Evolutionary conservation across 2,888 invertebrate genomes (phyloP).

Genomic region (Sphaerolaimus hirsutus): DNA sequence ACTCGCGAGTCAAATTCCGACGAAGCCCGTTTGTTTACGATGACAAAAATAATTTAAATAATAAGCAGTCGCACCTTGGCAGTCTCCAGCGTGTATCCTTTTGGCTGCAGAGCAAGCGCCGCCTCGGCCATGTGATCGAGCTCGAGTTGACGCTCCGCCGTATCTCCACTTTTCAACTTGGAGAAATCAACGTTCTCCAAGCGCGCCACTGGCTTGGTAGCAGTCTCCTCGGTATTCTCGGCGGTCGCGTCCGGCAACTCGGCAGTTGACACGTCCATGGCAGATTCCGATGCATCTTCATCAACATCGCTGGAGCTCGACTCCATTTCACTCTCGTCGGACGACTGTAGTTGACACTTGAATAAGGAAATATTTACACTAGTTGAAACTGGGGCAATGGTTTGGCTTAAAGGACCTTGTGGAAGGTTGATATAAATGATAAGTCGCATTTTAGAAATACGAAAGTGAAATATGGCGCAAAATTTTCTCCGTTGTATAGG

Average conservation of each 20-base stretch:
- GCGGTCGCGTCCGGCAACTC: conserved; percentile 10
- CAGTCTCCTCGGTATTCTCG: conserved; percentile 12
- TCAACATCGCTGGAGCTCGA: conserved; percentile 31
- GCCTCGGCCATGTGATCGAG: conserved; percentile 48
- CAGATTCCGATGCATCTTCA: conserved; percentile 36
- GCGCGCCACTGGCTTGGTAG: not conserved
- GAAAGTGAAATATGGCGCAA: too few species aligned
- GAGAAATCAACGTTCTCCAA: conserved; percentile 10
- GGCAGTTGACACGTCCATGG: conserved; percentile 24
- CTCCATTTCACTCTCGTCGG: too few species aligned
- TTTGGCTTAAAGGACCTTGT: too few species aligned
- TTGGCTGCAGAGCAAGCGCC: conserved; percentile 86
- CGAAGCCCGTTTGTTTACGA: too few species aligned
- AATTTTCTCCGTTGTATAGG: too few species aligned
- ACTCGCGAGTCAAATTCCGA: too few species aligned
- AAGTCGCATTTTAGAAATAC: too few species aligned
- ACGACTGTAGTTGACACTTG: too few species aligned
- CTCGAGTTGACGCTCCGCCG: conserved; percentile 16
- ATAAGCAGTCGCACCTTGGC: conserved; percentile 41
- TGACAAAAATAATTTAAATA: too few species aligned
- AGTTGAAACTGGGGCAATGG: too few species aligned
- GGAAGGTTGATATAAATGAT: too few species aligned
- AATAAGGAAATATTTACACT: too few species aligned
- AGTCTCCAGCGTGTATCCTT: conserved; percentile 81
- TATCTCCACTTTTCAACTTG: conserved; percentile 10